These are phyloP conservation scores for Phenacoccus solenopsis DNA, from an alignment of 1,140 invertebrate genomes.

Conservation along the genomic window DNA sequence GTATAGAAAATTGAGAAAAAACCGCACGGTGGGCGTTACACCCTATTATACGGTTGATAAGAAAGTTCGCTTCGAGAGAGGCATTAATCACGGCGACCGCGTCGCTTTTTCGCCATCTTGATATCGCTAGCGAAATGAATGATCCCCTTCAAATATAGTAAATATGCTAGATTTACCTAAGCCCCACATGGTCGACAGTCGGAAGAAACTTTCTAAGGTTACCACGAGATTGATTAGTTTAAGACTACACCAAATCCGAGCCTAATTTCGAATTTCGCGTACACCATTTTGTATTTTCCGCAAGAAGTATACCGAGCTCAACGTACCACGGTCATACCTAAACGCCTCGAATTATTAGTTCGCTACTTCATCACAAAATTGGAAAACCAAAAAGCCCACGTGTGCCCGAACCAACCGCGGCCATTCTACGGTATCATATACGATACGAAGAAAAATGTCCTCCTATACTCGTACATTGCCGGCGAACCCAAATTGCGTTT, in stretches of 20 bases:
- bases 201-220: background rate
- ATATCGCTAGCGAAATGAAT: background rate
- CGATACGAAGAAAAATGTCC: too few species aligned
- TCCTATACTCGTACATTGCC: too few species aligned
- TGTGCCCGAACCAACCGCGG: background rate
- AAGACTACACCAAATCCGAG: background rate
- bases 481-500: background rate
- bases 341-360: too few species aligned
- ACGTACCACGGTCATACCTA: background rate
- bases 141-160: background rate
- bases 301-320: background rate
- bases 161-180: background rate
- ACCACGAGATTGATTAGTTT: background rate
- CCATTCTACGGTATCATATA: background rate
- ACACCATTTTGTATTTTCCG: background rate
- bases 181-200: background rate
- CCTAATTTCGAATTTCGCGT: background rate
- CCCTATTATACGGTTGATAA: too few species aligned
- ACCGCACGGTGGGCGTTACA: too few species aligned
- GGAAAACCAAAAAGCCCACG: background rate
- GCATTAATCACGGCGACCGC: too few species aligned
- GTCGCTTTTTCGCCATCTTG: background rate
- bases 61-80: too few species aligned
- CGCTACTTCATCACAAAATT: too few species aligned
- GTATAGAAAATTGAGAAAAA: too few species aligned